A percentile compares a stretch with the other conserved stretches of the same genome.
Evolutionary conservation across 2,113 vertebrate genomes (phyloP).

Genomic region (Mesitornis unicolor): DNA sequence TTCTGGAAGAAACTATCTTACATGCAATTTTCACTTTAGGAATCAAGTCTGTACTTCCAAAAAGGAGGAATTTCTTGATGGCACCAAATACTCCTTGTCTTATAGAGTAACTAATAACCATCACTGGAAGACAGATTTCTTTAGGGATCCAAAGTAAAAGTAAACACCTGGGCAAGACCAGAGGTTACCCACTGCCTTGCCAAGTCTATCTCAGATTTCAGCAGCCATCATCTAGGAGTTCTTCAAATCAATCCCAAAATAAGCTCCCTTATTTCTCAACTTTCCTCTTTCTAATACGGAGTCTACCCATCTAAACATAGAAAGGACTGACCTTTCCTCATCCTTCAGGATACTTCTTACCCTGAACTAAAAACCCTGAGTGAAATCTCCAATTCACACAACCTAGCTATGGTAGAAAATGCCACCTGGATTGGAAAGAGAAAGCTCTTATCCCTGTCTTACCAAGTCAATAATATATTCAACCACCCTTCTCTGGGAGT

Average conservation of each 20-base stretch:
- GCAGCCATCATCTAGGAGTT: not conserved
- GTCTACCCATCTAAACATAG: not conserved
- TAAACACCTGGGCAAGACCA: not conserved
- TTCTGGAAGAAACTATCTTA: not conserved
- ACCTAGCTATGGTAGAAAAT: not conserved
- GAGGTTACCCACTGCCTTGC: not conserved
- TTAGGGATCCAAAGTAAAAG: not conserved
- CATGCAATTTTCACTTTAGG: not conserved
- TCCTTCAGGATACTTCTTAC: not conserved
- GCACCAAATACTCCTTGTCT: not conserved
- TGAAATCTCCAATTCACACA: not conserved
- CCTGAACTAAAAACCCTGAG: not conserved
- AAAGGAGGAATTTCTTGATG: not conserved
- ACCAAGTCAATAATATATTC: not conserved
- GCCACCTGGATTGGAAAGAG: not conserved
- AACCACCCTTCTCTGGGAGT: not conserved
- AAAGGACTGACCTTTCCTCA: not conserved
- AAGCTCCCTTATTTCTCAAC: not conserved
- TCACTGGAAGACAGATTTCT: not conserved
- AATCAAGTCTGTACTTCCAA: not conserved
- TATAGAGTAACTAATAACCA: not conserved
- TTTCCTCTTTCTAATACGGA: not conserved
- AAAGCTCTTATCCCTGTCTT: not conserved
- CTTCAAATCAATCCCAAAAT: not conserved
- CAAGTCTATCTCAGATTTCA: not conserved